Conservation (phyloP, 64 coral and sea anemone species). For the Dendronephthya gigantea region DNA sequence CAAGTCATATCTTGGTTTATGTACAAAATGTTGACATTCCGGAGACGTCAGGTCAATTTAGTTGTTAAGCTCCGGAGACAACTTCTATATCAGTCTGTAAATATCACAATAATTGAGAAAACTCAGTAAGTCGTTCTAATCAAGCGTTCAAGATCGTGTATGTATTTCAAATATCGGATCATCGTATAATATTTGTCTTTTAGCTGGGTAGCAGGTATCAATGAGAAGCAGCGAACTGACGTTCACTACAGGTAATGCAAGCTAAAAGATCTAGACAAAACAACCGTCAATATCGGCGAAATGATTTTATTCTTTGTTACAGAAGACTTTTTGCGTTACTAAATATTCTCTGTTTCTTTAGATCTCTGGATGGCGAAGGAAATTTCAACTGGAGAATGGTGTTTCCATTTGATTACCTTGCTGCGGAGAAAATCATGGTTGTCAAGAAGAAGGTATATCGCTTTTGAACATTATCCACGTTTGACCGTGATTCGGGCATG, state of each 20-base stretch:
- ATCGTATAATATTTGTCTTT: neutral
- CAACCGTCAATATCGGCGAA: too few relatives aligned
- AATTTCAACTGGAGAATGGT: conserved; percentile 90
- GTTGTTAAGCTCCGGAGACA: too few relatives aligned
- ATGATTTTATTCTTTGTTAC: too few relatives aligned
- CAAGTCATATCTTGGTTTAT: too few relatives aligned
- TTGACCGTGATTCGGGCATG: neutral
- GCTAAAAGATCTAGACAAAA: too few relatives aligned
- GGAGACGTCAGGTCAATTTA: too few relatives aligned
- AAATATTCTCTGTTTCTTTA: neutral
- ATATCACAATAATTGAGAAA: too few relatives aligned
- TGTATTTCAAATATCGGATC: neutral
- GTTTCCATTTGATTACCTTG: conserved; percentile 54
- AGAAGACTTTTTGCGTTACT: too few relatives aligned
- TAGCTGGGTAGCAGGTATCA: conserved; percentile 70
- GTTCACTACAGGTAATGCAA: conserved; percentile 65
- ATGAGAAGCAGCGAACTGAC: conserved; percentile 72
- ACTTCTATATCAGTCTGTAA: too few relatives aligned
- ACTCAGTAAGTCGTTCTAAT: too few relatives aligned
- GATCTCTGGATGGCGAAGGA: conserved; percentile 72
- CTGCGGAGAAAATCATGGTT: conserved; percentile 56
- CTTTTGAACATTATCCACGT: neutral
- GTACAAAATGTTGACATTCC: too few relatives aligned
- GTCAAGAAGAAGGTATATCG: conserved; percentile 39
- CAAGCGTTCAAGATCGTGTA: too few relatives aligned